phyloP scores from a whole-genome alignment of 2,113 vertebrate genomes.

The Pangasianodon gigas region DNA sequence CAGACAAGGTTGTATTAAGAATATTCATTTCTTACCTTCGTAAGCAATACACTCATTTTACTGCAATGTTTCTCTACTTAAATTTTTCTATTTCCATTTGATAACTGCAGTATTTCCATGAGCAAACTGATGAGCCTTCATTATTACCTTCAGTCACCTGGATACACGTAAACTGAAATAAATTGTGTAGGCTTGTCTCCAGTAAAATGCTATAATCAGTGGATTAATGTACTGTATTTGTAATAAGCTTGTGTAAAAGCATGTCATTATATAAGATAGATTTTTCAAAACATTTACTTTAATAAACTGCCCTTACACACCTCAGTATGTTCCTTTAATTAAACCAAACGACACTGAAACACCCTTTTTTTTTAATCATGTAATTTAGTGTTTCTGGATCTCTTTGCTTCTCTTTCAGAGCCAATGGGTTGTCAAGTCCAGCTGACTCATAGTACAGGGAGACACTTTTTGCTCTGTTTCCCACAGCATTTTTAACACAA shows the following conservation, averaged over 20 bases:
- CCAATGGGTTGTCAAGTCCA: constrained; percentile 18
- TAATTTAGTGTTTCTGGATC: not conserved
- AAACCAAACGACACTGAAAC: not conserved
- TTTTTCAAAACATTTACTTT: not conserved
- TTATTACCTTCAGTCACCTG: not conserved
- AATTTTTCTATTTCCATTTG: not conserved
- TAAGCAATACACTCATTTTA: not conserved
- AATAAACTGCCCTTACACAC: not conserved
- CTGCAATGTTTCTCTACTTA: not conserved
- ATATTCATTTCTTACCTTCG: not conserved
- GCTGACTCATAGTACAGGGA: constrained; percentile 33
- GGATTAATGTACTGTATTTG: not conserved
- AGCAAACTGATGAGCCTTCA: not conserved
- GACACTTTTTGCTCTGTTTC: constrained; percentile 9
- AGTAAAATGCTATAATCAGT: not conserved
- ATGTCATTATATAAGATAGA: not conserved
- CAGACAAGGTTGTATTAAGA: not conserved
- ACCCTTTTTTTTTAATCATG: not conserved
- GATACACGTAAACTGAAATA: not conserved
- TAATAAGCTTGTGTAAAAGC: not conserved
- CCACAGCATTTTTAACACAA: not conserved
- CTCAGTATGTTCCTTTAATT: not conserved
- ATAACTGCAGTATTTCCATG: not conserved
- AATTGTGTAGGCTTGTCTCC: not conserved
- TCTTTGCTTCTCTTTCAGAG: constrained; percentile 1